These are phyloP conservation scores for Tiaroga cobitis DNA, from an alignment of 2,797 vertebrate species.

Conservation along the genomic window DNA sequence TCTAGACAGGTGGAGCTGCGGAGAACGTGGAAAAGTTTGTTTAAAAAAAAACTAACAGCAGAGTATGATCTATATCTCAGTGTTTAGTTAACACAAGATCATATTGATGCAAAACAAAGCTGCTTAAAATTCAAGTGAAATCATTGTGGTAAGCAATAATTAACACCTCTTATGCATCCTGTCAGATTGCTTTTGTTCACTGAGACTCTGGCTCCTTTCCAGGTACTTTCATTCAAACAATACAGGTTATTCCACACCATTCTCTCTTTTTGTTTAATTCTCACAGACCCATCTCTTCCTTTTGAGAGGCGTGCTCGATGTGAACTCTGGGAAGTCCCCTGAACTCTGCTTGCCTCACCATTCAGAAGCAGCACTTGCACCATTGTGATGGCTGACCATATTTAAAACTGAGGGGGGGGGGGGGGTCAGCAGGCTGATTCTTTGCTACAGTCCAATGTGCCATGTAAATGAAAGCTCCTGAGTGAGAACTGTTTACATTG, in stretches of 20 bases:
- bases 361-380: slow-evolving; percentile 46
- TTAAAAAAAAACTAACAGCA: not conserved
- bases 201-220: slow-evolving; percentile 64
- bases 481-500: slow-evolving; percentile 66
- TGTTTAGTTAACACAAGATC: not conserved
- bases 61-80: not conserved
- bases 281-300: slow-evolving; percentile 55
- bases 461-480: slow-evolving; percentile 59
- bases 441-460: slow-evolving; percentile 29
- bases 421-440: not conserved
- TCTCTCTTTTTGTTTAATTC: slow-evolving; percentile 60
- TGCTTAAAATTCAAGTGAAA: slow-evolving; percentile 34
- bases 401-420: too few relatives aligned
- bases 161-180: slow-evolving; percentile 52
- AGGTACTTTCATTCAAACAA: slow-evolving; percentile 72
- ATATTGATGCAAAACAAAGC: not conserved
- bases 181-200: slow-evolving; percentile 43
- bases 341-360: slow-evolving; percentile 68
- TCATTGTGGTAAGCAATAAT: slow-evolving; percentile 38
- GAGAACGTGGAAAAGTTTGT: not conserved
- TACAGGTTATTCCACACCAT: slow-evolving; percentile 64
- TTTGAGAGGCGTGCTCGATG: slow-evolving; percentile 48
- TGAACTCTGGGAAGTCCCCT: slow-evolving; percentile 83
- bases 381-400: slow-evolving; percentile 64
- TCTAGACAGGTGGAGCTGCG: not conserved